Conservation (phyloP, 2,888 invertebrate genomes). For the Leistus spinibarbis region DNA sequence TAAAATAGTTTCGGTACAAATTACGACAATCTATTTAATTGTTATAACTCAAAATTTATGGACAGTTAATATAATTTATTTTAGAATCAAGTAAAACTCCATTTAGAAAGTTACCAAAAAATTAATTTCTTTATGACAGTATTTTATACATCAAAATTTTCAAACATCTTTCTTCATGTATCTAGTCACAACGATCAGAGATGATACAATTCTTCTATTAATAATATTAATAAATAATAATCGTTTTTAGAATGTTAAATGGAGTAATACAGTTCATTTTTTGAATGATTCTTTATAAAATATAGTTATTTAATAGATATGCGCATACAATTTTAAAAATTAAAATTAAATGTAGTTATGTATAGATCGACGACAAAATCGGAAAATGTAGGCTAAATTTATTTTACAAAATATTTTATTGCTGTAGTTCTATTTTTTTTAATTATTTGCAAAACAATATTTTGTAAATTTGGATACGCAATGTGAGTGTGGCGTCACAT, state of each 20-base stretch:
- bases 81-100: slow-evolving; percentile 6
- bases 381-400: not conserved
- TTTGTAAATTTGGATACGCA: not conserved
- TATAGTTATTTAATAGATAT: slow-evolving; percentile 23
- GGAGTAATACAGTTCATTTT: not conserved
- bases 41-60: slow-evolving; percentile 1
- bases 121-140: slow-evolving; percentile 1
- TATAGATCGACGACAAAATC: slow-evolving; percentile 9
- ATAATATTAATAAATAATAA: not conserved
- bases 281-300: not conserved
- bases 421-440: not conserved
- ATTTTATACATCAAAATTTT: slow-evolving; percentile 16
- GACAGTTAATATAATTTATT: not conserved
- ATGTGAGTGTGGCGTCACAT: not conserved
- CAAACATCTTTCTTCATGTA: not conserved
- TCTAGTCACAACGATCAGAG: slow-evolving; percentile 3
- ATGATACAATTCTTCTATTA: not conserved
- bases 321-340: slow-evolving; percentile 23
- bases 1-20: slow-evolving; percentile 32
- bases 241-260: not conserved
- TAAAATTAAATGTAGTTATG: slow-evolving; percentile 22
- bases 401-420: not conserved
- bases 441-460: not conserved
- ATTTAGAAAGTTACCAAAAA: slow-evolving; percentile 27
- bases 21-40: slow-evolving; percentile 28